These are phyloP conservation scores for Tinea trinotella DNA, from an alignment of 2,888 invertebrate species.

Conservation along the genomic window DNA sequence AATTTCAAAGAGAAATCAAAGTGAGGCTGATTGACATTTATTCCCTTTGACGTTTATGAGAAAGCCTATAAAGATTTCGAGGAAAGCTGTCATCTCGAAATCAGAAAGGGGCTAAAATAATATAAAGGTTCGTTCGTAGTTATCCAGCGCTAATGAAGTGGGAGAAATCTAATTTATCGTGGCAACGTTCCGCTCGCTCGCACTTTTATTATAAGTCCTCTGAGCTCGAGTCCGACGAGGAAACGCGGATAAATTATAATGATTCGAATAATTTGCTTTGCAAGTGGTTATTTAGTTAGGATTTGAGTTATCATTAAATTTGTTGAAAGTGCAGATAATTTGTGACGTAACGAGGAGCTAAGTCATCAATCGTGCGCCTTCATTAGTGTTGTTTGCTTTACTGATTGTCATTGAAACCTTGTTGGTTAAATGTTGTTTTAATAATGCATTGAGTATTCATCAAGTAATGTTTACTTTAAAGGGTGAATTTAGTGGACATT, in stretches of 20 bases:
- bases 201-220: slow-evolving; percentile 16
- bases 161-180: slow-evolving; percentile 24
- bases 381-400: background rate
- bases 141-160: slow-evolving; percentile 23
- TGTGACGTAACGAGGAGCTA: background rate
- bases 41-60: slow-evolving; percentile 16
- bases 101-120: slow-evolving; percentile 16
- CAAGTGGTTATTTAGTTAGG: slow-evolving; percentile 10
- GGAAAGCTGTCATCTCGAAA: slow-evolving; percentile 15
- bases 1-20: slow-evolving; percentile 7
- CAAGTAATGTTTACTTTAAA: too few species aligned
- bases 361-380: background rate
- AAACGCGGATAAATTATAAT: slow-evolving; percentile 7
- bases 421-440: too few species aligned
- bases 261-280: slow-evolving; percentile 7
- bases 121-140: slow-evolving; percentile 16
- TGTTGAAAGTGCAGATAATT: background rate
- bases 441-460: too few species aligned
- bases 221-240: background rate
- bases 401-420: too few species aligned
- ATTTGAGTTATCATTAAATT: slow-evolving; percentile 2
- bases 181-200: slow-evolving; percentile 12
- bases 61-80: slow-evolving; percentile 12
- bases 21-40: slow-evolving; percentile 7
- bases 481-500: too few species aligned